Evolutionary conservation across 2,113 vertebrate species (phyloP).

Genomic region (Cacatua alba): DNA sequence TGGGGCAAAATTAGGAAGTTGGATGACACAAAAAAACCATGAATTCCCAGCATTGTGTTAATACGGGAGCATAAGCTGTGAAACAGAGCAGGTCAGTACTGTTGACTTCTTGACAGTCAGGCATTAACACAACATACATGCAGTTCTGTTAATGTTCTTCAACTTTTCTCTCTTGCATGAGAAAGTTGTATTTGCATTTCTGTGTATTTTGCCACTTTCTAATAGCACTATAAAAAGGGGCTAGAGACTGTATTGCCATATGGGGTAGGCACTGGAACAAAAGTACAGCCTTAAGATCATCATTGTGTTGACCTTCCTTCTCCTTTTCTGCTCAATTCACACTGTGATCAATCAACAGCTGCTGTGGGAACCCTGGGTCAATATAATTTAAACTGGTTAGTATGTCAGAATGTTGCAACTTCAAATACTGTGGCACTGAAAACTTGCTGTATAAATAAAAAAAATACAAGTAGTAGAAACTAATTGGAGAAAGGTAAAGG

Average conservation of each 20-base stretch:
- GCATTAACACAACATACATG: not conserved
- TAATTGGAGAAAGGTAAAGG: not conserved
- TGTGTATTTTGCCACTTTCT: not conserved
- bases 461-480: not conserved
- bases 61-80: not conserved
- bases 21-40: not conserved
- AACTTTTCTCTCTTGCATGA: not conserved
- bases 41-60: not conserved
- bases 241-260: not conserved
- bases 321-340: slow-evolving; percentile 13
- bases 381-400: slow-evolving; percentile 42
- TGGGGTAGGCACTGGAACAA: not conserved
- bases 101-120: not conserved
- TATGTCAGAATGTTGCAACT: slow-evolving; percentile 26
- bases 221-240: not conserved
- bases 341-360: slow-evolving; percentile 48
- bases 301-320: slow-evolving; percentile 35
- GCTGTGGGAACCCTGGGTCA: slow-evolving; percentile 14
- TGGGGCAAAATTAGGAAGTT: not conserved
- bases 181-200: not conserved
- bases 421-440: not conserved
- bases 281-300: slow-evolving; percentile 25
- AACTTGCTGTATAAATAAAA: not conserved
- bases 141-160: not conserved
- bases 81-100: not conserved